These are phyloP conservation scores for Andrena chrysosceles DNA, from an alignment of 2,888 invertebrate genomes.

Conservation along the genomic window DNA sequence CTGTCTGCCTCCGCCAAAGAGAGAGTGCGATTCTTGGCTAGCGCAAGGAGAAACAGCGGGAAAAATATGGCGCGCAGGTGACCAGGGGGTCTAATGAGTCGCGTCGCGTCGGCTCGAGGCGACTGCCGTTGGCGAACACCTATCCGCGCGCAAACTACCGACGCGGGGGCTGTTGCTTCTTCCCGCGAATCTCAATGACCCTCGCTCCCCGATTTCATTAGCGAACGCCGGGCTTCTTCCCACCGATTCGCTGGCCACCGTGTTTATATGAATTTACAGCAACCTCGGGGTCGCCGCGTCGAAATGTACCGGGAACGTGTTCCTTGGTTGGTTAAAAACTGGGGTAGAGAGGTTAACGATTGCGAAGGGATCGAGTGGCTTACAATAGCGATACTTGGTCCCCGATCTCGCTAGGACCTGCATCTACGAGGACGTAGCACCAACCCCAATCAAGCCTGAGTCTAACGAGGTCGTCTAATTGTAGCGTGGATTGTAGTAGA, in stretches of 20 bases:
- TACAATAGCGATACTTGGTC: too few relatives aligned
- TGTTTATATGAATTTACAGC: not conserved
- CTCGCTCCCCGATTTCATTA: constrained; percentile 26
- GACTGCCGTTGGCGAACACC: not conserved
- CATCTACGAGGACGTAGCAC: too few relatives aligned
- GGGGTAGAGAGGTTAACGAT: too few relatives aligned
- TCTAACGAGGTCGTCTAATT: too few relatives aligned
- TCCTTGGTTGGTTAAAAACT: not conserved
- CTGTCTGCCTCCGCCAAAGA: constrained; percentile 49
- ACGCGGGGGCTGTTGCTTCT: constrained; percentile 7
- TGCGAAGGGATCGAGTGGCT: too few relatives aligned
- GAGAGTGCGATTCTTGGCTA: constrained; percentile 27
- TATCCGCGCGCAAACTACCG: constrained; percentile 5
- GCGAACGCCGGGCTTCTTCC: constrained; percentile 1
- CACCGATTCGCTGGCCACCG: not conserved
- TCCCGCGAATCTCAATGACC: constrained; percentile 1
- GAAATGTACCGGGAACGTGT: not conserved
- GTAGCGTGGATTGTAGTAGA: too few relatives aligned
- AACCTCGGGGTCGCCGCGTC: not conserved
- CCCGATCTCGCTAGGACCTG: too few relatives aligned
- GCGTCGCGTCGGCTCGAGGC: not conserved
- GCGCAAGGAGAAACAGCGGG: not conserved
- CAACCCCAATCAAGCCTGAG: too few relatives aligned
- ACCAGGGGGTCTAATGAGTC: constrained; percentile 39
- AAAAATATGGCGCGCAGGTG: constrained; percentile 34